Base-by-base conservation (phyloP, 2,888 invertebrate genomes). In the Cerceris rybyensis region DNA sequence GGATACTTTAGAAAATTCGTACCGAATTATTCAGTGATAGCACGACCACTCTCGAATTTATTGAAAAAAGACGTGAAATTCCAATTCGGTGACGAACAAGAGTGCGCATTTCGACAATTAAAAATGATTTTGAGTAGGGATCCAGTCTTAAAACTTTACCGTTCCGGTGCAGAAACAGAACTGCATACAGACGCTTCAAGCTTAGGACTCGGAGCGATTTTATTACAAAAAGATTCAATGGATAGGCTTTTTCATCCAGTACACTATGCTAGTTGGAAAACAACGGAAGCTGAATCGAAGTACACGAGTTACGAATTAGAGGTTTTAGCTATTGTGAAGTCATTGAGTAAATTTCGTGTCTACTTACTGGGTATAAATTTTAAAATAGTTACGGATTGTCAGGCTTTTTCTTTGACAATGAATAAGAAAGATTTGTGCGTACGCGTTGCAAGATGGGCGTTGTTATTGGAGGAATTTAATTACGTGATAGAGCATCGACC, bases 11-110 rank as follows among this genome's bases (percentile, higher is more conserved):
- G 85, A 2, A 85, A 84, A n/a, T 85, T 83, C 41, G 72, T 86
- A 0, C 61, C 67, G 0, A 42, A 73, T n/a, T 87, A 79, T 64
- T 71, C 86, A 0, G 39, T 69, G 5, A 87, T 86, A 11, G 87
- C 87, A 2, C 74, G 77, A 58, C 89, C 89, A 5, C 66, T 90
- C 17, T 84, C 82, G 0, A 71, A 87, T 39, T 52, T 89, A 7
- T 77, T 86, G 7, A 86, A 76, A 69, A 59, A 50, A 2, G 58
- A 59, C 6, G 8, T 11, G 1, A 67, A 50, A 13, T 50, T 67
- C 11, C n/a, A 17, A 0, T 17, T 67, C 0, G 9, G 7, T 6
- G 41, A 41, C 8, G 9, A 49, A n/a, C 16, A 67, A 2, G 9
- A 7, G 8, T 1, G 11, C 0, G 58, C 41, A 1, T 7, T 41